Percentiles rank a stretch among this genome's conserved stretches.
Evolutionary conservation across 2,797 vertebrate species (phyloP).

Genomic region (Anniella stebbinsi): DNA sequence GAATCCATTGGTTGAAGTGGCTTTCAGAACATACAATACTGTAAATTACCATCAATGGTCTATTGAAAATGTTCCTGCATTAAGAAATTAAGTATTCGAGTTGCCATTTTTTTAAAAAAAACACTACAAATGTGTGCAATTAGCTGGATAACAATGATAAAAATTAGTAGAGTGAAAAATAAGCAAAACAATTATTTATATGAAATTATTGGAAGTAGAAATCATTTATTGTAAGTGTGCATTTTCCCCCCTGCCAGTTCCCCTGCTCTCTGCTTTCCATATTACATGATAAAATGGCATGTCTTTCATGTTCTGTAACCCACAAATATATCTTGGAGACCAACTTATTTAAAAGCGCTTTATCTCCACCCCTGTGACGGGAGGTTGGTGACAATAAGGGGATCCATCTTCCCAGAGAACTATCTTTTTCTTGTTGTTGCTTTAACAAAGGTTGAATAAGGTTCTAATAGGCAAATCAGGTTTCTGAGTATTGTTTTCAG

Average conservation of each 20-base stretch:
- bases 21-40: not conserved
- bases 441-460: conserved; percentile 7
- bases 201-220: not conserved
- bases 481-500: conserved; percentile 54
- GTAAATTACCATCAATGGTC: not conserved
- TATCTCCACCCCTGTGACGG: conserved; percentile 20
- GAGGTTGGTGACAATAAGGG: conserved; percentile 28
- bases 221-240: conserved; percentile 27
- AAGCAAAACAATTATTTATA: conserved; percentile 21
- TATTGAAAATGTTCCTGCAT: conserved; percentile 5
- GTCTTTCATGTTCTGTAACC: conserved; percentile 43
- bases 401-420: conserved; percentile 40
- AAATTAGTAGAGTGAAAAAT: conserved; percentile 15
- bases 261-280: conserved; percentile 22
- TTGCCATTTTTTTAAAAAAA: not conserved
- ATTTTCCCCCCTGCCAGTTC: conserved; percentile 30
- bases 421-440: not conserved
- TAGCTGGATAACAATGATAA: conserved; percentile 22
- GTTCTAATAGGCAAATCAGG: conserved; percentile 43
- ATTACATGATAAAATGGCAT: conserved; percentile 41
- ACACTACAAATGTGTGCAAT: conserved; percentile 12
- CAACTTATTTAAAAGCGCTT: conserved; percentile 43
- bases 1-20: not conserved
- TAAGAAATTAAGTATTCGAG: not conserved
- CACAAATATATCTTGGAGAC: conserved; percentile 39